A percentile compares a stretch with the other conserved stretches of the same genome.
These are phyloP conservation scores for Lithophane ornitopus DNA, from an alignment of 2,888 invertebrate species.

Conservation along the genomic window DNA sequence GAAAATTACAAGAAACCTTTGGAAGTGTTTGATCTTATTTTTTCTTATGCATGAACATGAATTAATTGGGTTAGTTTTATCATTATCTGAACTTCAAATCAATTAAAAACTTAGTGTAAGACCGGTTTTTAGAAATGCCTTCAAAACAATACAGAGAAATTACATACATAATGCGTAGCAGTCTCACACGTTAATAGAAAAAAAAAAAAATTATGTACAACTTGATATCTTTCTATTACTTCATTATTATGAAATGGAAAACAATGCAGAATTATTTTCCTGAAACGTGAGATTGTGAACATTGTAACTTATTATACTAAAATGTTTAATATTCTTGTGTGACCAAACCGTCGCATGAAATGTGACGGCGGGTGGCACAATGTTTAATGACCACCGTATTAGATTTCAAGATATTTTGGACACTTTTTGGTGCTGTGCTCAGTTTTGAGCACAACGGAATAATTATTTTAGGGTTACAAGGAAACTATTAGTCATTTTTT, in stretches of 20 bases:
- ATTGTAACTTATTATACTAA: background rate
- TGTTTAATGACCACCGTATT: slow-evolving; percentile 16
- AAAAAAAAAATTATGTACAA: background rate
- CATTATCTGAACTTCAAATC: background rate
- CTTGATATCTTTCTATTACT: background rate
- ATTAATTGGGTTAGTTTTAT: background rate
- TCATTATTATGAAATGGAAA: background rate
- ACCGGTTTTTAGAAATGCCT: background rate
- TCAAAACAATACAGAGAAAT: background rate
- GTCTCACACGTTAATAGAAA: background rate
- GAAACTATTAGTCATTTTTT: background rate
- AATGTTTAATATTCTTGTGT: slow-evolving; percentile 11
- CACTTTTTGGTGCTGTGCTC: background rate
- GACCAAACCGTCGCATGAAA: slow-evolving; percentile 7
- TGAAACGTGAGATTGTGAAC: background rate
- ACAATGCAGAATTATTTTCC: background rate
- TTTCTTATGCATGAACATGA: background rate
- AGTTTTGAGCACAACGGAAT: background rate
- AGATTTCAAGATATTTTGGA: background rate
- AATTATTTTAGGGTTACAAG: background rate
- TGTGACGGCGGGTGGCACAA: slow-evolving; percentile 5
- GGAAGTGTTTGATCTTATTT: background rate
- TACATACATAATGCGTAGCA: background rate
- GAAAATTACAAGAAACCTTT: background rate
- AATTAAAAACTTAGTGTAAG: background rate